Evolutionary conservation across 2,888 invertebrate species (phyloP).

Genomic region (Caenorhabditis sp.): DNA sequence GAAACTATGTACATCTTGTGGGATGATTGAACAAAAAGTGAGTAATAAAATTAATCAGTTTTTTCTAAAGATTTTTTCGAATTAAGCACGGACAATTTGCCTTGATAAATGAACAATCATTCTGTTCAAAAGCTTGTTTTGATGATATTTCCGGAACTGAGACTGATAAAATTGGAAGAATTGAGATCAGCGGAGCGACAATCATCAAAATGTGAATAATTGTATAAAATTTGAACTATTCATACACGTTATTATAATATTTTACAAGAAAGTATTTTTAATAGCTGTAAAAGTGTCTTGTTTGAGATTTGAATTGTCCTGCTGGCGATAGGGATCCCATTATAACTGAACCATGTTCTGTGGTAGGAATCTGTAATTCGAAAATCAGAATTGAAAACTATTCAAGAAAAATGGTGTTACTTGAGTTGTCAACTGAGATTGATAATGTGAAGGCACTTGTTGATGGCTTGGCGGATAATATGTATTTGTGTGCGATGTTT

Average conservation of each 20-base stretch:
- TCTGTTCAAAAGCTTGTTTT: constrained; percentile 55
- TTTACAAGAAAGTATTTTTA: constrained; percentile 7
- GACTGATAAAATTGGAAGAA: background rate
- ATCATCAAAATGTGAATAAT: background rate
- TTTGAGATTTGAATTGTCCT: constrained; percentile 50
- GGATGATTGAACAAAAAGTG: constrained; percentile 65
- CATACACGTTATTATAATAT: background rate
- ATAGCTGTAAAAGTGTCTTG: constrained; percentile 57
- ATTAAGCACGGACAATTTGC: constrained; percentile 44
- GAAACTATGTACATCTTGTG: constrained; percentile 61
- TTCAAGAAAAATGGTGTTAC: constrained; percentile 10
- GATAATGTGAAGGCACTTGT: constrained; percentile 4
- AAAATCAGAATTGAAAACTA: too few relatives aligned
- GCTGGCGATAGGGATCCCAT: constrained; percentile 32
- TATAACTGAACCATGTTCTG: constrained; percentile 44
- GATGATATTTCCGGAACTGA: constrained; percentile 24
- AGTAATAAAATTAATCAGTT: background rate
- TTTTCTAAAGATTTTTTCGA: background rate
- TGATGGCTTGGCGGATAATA: constrained; percentile 13
- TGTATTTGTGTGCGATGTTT: constrained; percentile 14
- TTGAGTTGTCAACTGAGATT: constrained; percentile 31
- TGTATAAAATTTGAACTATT: background rate
- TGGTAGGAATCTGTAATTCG: constrained; percentile 28
- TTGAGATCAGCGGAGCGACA: background rate
- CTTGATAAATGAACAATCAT: constrained; percentile 27